phyloP scores from a whole-genome alignment of 2,797 vertebrate genomes.

The Octomys mimax region DNA sequence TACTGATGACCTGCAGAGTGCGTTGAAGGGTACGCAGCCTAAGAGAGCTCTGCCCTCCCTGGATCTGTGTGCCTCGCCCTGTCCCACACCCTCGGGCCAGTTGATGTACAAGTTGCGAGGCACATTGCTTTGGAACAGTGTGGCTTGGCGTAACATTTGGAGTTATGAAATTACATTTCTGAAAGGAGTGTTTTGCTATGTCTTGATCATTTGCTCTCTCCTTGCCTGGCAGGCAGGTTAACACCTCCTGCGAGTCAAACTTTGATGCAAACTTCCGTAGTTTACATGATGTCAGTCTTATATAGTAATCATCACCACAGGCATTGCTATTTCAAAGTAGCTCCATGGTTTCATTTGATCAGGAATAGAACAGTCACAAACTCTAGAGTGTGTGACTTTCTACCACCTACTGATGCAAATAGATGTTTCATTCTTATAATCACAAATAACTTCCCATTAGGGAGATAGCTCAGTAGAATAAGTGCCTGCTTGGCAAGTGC shows the following conservation, averaged over 20 bases:
- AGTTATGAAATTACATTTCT: neutral
- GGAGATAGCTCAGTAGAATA: too few species aligned
- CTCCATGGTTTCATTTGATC: neutral
- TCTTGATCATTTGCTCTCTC: neutral
- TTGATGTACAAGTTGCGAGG: neutral
- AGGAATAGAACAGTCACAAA: neutral
- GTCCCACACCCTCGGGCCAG: neutral
- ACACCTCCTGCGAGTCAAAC: neutral
- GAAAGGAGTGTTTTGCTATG: neutral
- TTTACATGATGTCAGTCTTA: neutral
- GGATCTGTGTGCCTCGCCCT: neutral
- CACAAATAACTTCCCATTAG: neutral
- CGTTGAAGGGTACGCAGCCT: neutral
- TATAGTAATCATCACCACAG: neutral
- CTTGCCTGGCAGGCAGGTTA: neutral
- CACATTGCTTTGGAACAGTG: neutral
- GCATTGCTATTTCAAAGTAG: neutral
- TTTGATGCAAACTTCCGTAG: neutral
- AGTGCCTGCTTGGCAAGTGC: too few species aligned
- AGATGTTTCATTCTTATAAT: slow-evolving; percentile 26
- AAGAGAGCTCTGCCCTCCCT: neutral
- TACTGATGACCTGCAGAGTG: neutral
- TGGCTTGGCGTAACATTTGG: neutral
- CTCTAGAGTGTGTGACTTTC: neutral
- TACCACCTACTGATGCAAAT: slow-evolving; percentile 42